Conservation (phyloP, 2,888 invertebrate species). For the Aspidiotus destructor region DNA sequence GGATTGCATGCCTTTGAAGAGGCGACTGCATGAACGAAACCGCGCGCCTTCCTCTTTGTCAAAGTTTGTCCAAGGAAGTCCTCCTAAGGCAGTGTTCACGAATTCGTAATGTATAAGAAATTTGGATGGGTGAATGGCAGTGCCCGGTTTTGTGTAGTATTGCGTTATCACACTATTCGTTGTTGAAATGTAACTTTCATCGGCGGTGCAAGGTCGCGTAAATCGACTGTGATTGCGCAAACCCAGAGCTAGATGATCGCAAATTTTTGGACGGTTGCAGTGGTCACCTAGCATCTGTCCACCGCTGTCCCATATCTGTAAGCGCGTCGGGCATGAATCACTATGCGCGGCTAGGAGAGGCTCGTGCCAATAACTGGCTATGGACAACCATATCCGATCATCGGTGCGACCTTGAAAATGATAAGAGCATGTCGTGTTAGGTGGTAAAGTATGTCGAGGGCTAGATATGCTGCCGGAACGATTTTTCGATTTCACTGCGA, state of each 20-base stretch:
- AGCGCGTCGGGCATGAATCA: constrained; percentile 53
- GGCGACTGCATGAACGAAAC: constrained; percentile 49
- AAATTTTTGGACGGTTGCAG: constrained; percentile 68
- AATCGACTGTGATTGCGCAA: constrained; percentile 61
- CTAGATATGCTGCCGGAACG: constrained; percentile 65
- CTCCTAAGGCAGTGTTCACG: constrained; percentile 67
- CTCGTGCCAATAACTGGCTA: constrained; percentile 72
- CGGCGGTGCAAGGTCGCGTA: constrained; percentile 66
- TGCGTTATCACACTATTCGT: constrained; percentile 40
- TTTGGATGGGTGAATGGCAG: constrained; percentile 66
- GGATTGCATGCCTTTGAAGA: constrained; percentile 46
- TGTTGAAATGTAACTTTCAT: constrained; percentile 66
- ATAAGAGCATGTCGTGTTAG: constrained; percentile 78
- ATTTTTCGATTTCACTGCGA: constrained; percentile 45
- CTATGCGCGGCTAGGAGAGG: constrained; percentile 34
- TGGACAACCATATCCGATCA: constrained; percentile 78
- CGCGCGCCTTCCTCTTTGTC: constrained; percentile 42
- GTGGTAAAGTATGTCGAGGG: constrained; percentile 73
- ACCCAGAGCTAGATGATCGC: constrained; percentile 64
- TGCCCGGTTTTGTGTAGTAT: constrained; percentile 47
- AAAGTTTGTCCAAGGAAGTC: constrained; percentile 51
- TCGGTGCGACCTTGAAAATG: constrained; percentile 67
- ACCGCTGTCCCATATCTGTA: constrained; percentile 66
- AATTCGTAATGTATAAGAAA: constrained; percentile 69
- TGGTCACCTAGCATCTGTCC: constrained; percentile 53